Conservation (phyloP, 30 jellyfish, hydroid and myxozoan genomes). For the Aurelia aurita complex sp. Pacific region DNA sequence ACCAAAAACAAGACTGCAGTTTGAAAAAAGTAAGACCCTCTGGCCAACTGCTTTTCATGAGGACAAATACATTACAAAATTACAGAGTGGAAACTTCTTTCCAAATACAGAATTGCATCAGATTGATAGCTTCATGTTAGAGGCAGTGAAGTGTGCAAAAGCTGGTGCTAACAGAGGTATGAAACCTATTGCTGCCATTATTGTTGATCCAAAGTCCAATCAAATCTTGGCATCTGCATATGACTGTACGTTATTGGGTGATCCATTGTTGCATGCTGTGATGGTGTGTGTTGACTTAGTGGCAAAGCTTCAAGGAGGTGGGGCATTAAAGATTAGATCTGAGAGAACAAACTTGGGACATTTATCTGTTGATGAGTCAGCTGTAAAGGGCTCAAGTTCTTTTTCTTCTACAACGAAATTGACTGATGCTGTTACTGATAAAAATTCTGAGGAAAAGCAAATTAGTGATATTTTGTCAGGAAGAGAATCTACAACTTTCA, state of each 20-base stretch:
- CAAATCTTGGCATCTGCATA: conserved; percentile 67
- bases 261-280: conserved; percentile 80
- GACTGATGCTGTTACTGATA: too few species aligned
- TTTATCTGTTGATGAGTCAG: neutral
- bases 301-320: conserved; percentile 85
- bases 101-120: conserved; percentile 4
- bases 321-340: conserved; percentile 44
- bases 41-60: conserved; percentile 95
- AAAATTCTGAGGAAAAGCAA: too few species aligned
- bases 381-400: too few species aligned
- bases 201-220: conserved; percentile 70
- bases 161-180: conserved; percentile 9
- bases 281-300: conserved; percentile 86
- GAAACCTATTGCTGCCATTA: conserved; percentile 51
- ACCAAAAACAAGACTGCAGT: conserved; percentile 83
- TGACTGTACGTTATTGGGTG: conserved; percentile 59
- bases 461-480: too few species aligned
- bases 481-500: too few species aligned
- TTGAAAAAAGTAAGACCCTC: conserved; percentile 41
- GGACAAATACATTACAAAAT: conserved; percentile 54
- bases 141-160: conserved; percentile 43
- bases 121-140: conserved; percentile 12
- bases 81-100: conserved; percentile 17
- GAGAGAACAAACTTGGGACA: neutral
- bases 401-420: too few species aligned